phyloP scores from a whole-genome alignment of 2,113 vertebrate species.

The Saguinus midas region DNA sequence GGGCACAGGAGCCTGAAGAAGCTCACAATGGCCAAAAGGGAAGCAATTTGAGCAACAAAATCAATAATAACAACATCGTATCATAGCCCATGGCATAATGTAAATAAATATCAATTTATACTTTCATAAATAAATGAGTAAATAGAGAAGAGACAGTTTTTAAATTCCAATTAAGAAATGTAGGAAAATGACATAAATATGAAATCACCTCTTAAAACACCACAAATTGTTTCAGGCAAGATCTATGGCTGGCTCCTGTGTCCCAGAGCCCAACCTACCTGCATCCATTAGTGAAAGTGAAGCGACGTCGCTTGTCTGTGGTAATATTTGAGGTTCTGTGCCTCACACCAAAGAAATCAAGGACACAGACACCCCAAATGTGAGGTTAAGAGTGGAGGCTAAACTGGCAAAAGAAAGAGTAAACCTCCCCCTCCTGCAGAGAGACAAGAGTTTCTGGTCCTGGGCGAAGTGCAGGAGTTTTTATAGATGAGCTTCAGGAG shows the following conservation, averaged over 20 bases:
- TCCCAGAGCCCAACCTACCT: not conserved
- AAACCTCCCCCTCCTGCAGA: no score
- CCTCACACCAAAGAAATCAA: no score
- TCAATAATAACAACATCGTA: not conserved
- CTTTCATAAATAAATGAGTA: not conserved
- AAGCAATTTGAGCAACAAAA: not conserved
- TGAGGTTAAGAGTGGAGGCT: no score
- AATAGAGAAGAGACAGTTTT: not conserved
- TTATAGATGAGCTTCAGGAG: no score
- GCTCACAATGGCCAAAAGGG: not conserved
- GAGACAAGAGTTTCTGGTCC: no score
- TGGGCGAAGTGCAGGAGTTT: no score
- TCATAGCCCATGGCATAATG: not conserved
- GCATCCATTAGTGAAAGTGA: not conserved
- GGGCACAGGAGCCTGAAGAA: not conserved
- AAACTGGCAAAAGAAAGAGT: no score
- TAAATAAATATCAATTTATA: not conserved
- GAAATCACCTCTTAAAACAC: not conserved
- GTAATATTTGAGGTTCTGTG: no score
- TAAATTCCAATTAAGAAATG: constrained; percentile 5
- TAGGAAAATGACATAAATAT: not conserved
- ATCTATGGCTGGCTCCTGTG: not conserved
- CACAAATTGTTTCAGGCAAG: not conserved
- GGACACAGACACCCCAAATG: no score
- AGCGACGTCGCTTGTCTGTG: no score